phyloP scores from a whole-genome alignment of 2,888 invertebrate species.

The Nowickia ferox region DNA sequence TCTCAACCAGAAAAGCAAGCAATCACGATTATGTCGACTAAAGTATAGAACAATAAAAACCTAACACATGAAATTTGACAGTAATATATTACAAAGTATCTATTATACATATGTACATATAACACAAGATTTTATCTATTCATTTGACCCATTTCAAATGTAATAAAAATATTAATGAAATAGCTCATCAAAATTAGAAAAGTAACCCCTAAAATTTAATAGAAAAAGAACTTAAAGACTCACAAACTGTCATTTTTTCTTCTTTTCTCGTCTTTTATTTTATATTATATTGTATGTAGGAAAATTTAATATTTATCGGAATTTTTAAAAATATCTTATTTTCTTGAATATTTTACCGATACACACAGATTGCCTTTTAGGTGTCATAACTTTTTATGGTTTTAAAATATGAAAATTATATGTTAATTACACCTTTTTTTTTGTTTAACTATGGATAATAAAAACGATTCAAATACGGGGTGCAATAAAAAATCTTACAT shows the following conservation, averaged over 20 bases:
- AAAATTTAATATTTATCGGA: slow-evolving; percentile 20
- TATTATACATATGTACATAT: not conserved
- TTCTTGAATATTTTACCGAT: not conserved
- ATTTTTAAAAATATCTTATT: not conserved
- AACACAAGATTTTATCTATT: slow-evolving; percentile 32
- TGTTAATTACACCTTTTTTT: slow-evolving; percentile 15
- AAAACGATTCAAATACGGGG: not conserved
- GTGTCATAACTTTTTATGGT: slow-evolving; percentile 47
- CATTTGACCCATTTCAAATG: slow-evolving; percentile 42
- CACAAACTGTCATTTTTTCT: not conserved
- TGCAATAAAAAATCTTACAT: not conserved
- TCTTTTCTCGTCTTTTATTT: not conserved
- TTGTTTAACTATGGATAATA: not conserved
- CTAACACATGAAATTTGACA: slow-evolving; percentile 18
- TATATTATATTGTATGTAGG: slow-evolving; percentile 28
- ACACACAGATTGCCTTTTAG: slow-evolving; percentile 20
- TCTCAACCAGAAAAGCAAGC: too few relatives aligned
- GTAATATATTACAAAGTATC: slow-evolving; percentile 32
- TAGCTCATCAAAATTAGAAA: not conserved
- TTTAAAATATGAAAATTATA: slow-evolving; percentile 22
- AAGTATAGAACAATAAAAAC: slow-evolving; percentile 9
- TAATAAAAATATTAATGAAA: not conserved
- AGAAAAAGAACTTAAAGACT: not conserved
- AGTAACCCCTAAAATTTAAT: slow-evolving; percentile 42
- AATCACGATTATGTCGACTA: not conserved